Base-by-base conservation (phyloP, 2,888 invertebrate species). In the Glyphotaelius pellucidus region DNA sequence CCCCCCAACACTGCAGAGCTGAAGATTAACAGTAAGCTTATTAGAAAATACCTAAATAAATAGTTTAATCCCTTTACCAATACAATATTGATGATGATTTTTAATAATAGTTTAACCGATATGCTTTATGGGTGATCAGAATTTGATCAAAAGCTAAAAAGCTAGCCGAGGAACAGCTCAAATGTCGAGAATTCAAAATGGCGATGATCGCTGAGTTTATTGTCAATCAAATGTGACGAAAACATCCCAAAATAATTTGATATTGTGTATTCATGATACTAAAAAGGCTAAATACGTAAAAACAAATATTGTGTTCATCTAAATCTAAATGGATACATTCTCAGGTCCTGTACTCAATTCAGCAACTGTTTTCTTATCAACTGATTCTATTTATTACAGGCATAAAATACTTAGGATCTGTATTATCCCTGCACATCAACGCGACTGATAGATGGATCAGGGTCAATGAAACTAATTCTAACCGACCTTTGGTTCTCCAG, bases 1-100 rank as follows among this genome's bases (percentile, higher is more conserved):
- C 94, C 94, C 85, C 94, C 94, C 9, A 92, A 93, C 81, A 93
- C 94, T 5, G 93, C 91, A 1, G 90, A 92, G 83, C 92, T 94
- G 38, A 89, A 90, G 9, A 93, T 94, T 90, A 93, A 94, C 35
- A 94, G 94, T 94, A 81, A 89, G 31, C 87, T 7, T 35, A 67
- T 86, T 42, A 42, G 1, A 86, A 11, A 38, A 86, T 12, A 42
- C 0, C 12, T 2, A 42, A 42, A 42, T 38, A 42, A 42, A 12
- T 12, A 15, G 14, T 47, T 47, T 47, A 14, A 47, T 38, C 31
- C 19, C 52, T 52, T 52, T 19, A 19, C 19, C 52, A 52, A 52
- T 52, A 52, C 19, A 52, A 52, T 52, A 19, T 52, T 52, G 19
- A 52, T 2, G 52, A 52, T 19, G 19, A 2, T 52, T 52, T 52